Conservation (phyloP, 2,113 vertebrate genomes). For the Atrichornis clamosus region DNA sequence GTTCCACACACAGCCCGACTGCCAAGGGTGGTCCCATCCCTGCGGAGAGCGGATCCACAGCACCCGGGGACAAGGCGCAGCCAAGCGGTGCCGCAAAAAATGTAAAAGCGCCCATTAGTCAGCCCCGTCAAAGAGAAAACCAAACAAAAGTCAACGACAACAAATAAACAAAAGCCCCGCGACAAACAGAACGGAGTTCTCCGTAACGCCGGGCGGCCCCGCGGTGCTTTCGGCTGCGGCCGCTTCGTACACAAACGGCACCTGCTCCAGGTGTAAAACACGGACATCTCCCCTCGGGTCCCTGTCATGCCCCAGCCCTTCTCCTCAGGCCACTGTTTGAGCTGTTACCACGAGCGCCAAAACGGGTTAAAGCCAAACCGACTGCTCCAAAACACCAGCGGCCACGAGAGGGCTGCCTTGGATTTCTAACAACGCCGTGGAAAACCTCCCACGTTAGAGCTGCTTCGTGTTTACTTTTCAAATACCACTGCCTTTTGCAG, state of each 20-base stretch:
- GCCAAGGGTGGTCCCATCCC: background rate
- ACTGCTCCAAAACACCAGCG: background rate
- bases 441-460: background rate
- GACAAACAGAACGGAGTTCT: background rate
- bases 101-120: background rate
- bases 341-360: fast-evolving
- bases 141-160: background rate
- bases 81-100: no score
- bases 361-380: background rate
- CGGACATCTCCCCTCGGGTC: fast-evolving
- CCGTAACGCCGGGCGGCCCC: background rate
- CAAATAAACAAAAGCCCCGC: background rate
- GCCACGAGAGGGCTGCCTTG: slow-evolving; percentile 23
- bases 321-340: fast-evolving
- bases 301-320: background rate
- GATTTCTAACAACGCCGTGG: background rate
- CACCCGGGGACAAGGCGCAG: background rate
- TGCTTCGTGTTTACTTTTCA: background rate
- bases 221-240: background rate
- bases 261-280: fast-evolving
- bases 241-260: background rate
- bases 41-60: background rate
- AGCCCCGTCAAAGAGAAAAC: no score
- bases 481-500: background rate
- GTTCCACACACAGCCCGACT: background rate